phyloP scores from a whole-genome alignment of 2,113 vertebrate genomes.

The Etheostoma cragini region DNA sequence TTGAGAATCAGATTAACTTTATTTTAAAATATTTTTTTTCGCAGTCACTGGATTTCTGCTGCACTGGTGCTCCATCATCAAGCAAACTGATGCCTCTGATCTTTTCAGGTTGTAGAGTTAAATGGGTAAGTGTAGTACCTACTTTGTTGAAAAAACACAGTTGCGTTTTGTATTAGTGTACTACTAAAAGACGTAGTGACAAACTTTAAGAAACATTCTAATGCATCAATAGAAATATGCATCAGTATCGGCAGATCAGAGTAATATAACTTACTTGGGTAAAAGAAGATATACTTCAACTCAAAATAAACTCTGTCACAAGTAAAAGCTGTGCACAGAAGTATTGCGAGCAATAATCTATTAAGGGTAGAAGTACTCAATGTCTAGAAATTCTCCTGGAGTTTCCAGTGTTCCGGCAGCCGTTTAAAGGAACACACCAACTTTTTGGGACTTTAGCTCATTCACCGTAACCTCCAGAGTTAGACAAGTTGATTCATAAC shows the following conservation, averaged over 20 bases:
- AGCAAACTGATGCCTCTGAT: not conserved
- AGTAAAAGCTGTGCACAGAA: not conserved
- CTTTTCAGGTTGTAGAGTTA: conserved; percentile 33
- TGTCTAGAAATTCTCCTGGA: not conserved
- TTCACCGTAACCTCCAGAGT: too few relatives aligned
- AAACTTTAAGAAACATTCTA: not conserved
- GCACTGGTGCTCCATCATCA: not conserved
- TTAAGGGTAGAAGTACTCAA: not conserved
- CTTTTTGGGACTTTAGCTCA: too few relatives aligned
- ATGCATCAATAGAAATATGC: not conserved
- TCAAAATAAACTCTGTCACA: not conserved
- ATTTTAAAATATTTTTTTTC: not conserved
- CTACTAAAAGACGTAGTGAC: not conserved
- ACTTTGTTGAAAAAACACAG: not conserved
- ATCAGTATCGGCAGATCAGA: not conserved
- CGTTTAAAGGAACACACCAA: not conserved
- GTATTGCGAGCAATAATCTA: not conserved
- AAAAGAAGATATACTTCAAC: not conserved
- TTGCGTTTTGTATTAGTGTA: not conserved
- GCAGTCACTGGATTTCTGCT: conserved; percentile 21
- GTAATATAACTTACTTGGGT: not conserved
- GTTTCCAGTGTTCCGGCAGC: not conserved
- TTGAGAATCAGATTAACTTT: conserved; percentile 8
- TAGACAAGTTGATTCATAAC: too few relatives aligned
- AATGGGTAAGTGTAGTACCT: conserved; percentile 4